Evolutionary conservation across 2,797 vertebrate species (phyloP), one percentile per base, ranked within the genome.

Genomic region (Sebastes cheni): DNA sequence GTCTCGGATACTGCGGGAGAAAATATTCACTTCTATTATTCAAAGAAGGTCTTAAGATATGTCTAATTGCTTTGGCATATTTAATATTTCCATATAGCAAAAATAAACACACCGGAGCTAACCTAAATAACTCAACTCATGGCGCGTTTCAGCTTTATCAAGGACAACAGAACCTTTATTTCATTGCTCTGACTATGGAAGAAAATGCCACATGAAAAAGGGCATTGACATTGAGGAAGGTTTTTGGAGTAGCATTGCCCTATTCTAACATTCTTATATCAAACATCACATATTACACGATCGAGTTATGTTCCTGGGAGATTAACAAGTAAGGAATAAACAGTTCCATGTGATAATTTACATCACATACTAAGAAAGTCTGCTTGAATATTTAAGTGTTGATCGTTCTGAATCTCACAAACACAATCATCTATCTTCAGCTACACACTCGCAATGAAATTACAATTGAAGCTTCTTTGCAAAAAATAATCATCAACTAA

Each of bases 1-100:
- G 89, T 97, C 95, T 86, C 95, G 95, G 91, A 99, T 99, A 78
- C 99, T 99, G 92, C 16, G 59, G 73, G 27, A 13, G 55, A 81
- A 89, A 79, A 75, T 9, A 55, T 46, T 30, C 1, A 20, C 1
- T 39, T 46, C 2, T 60, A 64, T 54, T 22, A 42, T 67, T 87
- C 4, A 61, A 30, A 58, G 3, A 42, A 32, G 18, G 7, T 32
- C 23, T 70, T 5, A 14, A 69, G 14, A 68, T 1, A 23, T 25
- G 9, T 36, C 3, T 6, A 16, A 64, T 2, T 32, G 34, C 25
- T 66, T 64, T 42, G 13, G n/a, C 6, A 50, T 1, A 34, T 36
- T 22, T 30, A 22, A 20, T 46, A 55, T 32, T 30, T 42, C 46
- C 3, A 16, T 16, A 9, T 22, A 23, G 9, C 13, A 67, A 32